Base-by-base conservation (phyloP, 2,888 invertebrate species). In the Epirrita christyi region DNA sequence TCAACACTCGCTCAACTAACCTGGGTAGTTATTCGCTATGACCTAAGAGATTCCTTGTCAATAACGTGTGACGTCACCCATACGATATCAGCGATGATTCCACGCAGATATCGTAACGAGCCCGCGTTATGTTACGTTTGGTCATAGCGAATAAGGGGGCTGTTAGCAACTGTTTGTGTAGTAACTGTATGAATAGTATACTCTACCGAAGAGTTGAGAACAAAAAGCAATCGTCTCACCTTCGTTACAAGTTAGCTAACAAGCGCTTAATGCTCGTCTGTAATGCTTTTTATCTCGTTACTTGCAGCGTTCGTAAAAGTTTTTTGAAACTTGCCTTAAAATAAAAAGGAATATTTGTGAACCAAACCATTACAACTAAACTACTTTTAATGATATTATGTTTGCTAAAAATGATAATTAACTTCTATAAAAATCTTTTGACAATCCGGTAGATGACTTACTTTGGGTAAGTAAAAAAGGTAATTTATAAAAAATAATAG, bases 181-280 rank as follows among this genome's bases (percentile, higher is more conserved):
- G 44, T 14, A 29, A 46, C 53, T 41, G 46, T 11, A 10, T 14
- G 2, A 6, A 32, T 7, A 32, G 14, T 2, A 2, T 44, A 0
- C 10, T 38, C 48, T 50, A 32, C 44, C 34, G 14, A 28, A 50
- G 42, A 51, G 51, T 52, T 8, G 34, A 40, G 11, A 59, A 55
- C 55, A 59, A 59, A 54, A 59, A 51, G 43, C 59, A 44, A 51
- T 59, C 40, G 55, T 41, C 42, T 47, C 55, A 51, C 59, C 59
- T 51, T 55, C 47, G 47, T 55, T 48, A 59, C 55, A 44, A 51
- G 59, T 55, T 55, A 28, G 38, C 49, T 59, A 59, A 59, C 59
- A 55, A 59, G 55, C 59, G 47, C 38, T 57, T 47, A 32, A 28
- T 28, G 32, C 43, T 47, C 32, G 43, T 48, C 15, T 41, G 37